Conservation (phyloP, 2,888 invertebrate genomes). For the Cephus rjabovi region DNA sequence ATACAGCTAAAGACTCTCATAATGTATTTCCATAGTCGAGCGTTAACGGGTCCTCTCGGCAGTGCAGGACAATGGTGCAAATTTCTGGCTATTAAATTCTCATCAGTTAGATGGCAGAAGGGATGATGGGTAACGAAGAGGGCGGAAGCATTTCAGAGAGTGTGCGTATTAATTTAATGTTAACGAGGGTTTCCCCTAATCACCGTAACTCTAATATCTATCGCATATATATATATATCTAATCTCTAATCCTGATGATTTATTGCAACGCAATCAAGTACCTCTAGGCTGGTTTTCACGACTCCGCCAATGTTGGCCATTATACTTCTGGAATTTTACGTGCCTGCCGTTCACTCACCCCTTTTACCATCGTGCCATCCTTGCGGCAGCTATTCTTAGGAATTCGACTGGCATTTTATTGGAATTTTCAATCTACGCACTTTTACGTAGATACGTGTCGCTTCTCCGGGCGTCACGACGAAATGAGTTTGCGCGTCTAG, state of each 20-base stretch:
- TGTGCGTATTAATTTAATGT: constrained; percentile 7
- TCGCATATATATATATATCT: background rate
- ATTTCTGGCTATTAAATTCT: constrained; percentile 5
- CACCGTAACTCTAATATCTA: background rate
- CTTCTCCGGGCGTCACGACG: background rate
- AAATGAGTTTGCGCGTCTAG: background rate
- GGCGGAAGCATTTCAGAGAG: background rate
- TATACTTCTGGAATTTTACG: background rate
- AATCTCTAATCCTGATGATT: background rate
- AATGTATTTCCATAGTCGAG: background rate
- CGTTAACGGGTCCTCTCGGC: background rate
- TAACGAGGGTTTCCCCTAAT: constrained; percentile 1
- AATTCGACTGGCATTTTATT: constrained; percentile 21
- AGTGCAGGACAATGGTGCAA: background rate
- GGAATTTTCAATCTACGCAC: constrained; percentile 27
- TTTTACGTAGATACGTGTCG: constrained; percentile 2
- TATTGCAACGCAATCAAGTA: background rate
- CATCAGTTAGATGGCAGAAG: background rate
- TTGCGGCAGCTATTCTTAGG: background rate
- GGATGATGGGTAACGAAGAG: background rate
- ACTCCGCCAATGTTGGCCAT: background rate
- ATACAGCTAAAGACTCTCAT: background rate
- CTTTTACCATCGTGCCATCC: background rate
- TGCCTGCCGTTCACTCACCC: background rate
- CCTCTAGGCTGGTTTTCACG: background rate